Conservation (phyloP, 1,140 invertebrate genomes). For the Drosophila auraria region DNA sequence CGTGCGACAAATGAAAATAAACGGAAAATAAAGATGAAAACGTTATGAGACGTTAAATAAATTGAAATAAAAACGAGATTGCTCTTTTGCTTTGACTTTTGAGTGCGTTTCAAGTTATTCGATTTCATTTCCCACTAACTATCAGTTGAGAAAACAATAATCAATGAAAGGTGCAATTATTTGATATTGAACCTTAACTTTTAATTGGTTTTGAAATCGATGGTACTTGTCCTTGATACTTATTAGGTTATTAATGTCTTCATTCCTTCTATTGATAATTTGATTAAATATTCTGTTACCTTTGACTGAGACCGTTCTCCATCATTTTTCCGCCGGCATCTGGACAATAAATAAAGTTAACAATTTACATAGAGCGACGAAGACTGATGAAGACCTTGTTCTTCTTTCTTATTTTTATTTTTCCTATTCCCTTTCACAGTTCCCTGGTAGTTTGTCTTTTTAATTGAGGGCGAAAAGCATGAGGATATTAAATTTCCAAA, state of each 20-base stretch:
- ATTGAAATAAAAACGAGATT: constrained; percentile 15
- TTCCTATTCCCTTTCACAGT: not conserved
- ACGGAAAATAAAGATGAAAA: constrained; percentile 22
- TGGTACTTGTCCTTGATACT: not conserved
- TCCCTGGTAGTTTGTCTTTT: constrained; percentile 24
- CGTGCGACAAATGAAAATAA: constrained; percentile 33
- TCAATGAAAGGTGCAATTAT: not conserved
- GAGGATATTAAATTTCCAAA: constrained; percentile 36
- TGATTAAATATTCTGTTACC: constrained; percentile 7
- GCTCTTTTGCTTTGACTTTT: constrained; percentile 15
- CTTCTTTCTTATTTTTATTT: not conserved
- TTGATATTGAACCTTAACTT: not conserved
- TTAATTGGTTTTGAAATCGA: not conserved
- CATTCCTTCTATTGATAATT: constrained; percentile 1
- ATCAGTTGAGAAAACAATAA: not conserved
- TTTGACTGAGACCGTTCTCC: too few species aligned
- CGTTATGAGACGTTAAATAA: constrained; percentile 11
- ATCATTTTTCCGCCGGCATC: not conserved
- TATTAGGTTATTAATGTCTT: not conserved
- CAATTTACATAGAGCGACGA: too few species aligned
- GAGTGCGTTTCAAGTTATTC: not conserved
- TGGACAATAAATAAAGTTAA: constrained; percentile 7
- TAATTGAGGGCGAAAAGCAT: constrained; percentile 31
- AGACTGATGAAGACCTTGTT: constrained; percentile 7
- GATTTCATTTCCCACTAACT: not conserved